Conservation (phyloP, 92 coral and sea anemone genomes). For the Porites evermanni region DNA sequence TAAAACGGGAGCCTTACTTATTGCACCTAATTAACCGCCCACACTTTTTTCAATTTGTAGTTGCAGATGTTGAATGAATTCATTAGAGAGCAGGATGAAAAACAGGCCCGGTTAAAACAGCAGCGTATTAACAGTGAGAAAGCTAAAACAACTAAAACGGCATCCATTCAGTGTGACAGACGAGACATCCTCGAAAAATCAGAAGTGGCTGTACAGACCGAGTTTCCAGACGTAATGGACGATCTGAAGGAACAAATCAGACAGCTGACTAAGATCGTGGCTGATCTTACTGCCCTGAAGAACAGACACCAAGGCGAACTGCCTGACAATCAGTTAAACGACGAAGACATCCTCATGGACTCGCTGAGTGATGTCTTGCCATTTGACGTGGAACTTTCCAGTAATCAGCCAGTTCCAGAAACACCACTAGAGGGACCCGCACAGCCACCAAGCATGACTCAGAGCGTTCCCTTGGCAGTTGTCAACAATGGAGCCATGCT, state of each 20-base stretch:
- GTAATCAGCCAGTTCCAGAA: not conserved
- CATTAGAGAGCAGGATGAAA: not conserved
- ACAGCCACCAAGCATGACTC: not conserved
- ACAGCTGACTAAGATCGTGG: conserved; percentile 7
- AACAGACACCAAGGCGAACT: not conserved
- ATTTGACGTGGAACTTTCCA: not conserved
- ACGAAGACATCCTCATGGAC: not conserved
- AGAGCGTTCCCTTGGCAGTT: not conserved
- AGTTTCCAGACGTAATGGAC: not conserved
- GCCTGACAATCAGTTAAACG: not conserved
- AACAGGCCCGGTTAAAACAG: not conserved
- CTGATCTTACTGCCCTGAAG: conserved; percentile 10
- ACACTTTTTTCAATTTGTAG: too few relatives aligned
- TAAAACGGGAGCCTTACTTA: too few relatives aligned
- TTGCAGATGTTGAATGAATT: not conserved
- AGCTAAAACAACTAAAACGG: conserved; percentile 2
- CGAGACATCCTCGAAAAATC: not conserved
- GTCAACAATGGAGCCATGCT: not conserved
- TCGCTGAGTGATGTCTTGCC: not conserved
- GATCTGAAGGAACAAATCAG: conserved; percentile 25
- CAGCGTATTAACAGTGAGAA: not conserved
- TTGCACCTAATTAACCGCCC: too few relatives aligned
- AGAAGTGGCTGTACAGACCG: conserved; percentile 26
- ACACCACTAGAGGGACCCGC: not conserved
- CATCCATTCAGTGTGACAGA: conserved; percentile 5